A percentile compares a stretch with the other conserved stretches of the same genome.
Evolutionary conservation across 1,140 invertebrate species (phyloP).

Genomic region (Gryon sp.): DNA sequence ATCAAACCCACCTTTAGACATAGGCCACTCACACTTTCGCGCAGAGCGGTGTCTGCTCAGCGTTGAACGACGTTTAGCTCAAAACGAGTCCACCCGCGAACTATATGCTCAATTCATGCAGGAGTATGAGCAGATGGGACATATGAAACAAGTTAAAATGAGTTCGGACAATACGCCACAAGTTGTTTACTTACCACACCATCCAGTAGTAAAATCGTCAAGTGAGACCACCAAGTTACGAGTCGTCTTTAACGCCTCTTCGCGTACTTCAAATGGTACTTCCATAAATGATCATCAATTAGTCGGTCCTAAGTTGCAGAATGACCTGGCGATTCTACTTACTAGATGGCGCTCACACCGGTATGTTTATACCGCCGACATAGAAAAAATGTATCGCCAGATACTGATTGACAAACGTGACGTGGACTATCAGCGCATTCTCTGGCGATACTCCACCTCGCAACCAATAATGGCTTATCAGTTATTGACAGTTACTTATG

Average conservation of each 20-base stretch:
- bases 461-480: not conserved
- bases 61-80: not conserved
- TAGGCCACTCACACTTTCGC: not conserved
- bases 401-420: not conserved
- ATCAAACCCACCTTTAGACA: too few species aligned
- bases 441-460: not conserved
- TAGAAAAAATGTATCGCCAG: not conserved
- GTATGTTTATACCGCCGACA: not conserved
- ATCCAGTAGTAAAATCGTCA: too few species aligned
- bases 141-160: too few species aligned
- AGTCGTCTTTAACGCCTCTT: not conserved
- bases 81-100: not conserved
- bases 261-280: not conserved
- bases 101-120: not conserved
- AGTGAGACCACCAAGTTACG: too few species aligned
- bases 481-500: not conserved
- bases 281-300: not conserved
- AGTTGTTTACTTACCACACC: too few species aligned
- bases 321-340: not conserved
- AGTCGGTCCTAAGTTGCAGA: not conserved
- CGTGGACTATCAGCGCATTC: not conserved
- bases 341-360: not conserved
- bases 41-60: not conserved
- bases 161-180: too few species aligned
- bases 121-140: too few species aligned